Conservation (phyloP, 2,113 vertebrate genomes). For the Apteryx owenii region DNA sequence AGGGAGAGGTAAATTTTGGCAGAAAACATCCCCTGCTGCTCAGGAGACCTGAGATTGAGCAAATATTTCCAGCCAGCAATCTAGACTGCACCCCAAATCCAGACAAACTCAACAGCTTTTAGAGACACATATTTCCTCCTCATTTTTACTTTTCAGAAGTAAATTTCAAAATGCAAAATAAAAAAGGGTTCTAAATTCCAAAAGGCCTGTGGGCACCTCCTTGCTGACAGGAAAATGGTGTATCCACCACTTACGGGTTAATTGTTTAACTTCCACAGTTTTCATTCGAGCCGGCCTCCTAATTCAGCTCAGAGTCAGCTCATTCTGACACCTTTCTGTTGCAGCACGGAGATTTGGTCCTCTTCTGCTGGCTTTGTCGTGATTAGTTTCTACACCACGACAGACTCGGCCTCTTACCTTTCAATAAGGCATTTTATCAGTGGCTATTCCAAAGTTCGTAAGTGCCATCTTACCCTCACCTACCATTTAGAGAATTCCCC, state of each 20-base stretch:
- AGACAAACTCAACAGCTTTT: background rate
- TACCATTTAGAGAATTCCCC: background rate
- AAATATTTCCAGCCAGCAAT: background rate
- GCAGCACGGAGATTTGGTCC: background rate
- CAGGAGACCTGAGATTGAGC: background rate
- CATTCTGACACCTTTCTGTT: accelerated
- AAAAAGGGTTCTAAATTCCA: background rate
- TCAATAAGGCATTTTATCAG: background rate
- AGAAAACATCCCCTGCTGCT: background rate
- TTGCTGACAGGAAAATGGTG: background rate
- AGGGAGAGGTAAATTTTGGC: background rate
- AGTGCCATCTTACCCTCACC: background rate
- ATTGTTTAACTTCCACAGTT: background rate
- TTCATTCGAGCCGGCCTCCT: background rate
- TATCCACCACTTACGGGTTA: background rate
- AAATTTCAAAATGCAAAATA: background rate
- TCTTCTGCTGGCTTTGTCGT: background rate
- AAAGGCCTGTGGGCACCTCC: background rate
- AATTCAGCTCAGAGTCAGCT: background rate
- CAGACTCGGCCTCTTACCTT: background rate
- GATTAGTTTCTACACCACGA: background rate
- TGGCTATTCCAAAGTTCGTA: background rate
- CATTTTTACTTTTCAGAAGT: background rate
- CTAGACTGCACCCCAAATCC: background rate
- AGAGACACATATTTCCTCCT: background rate